Evolutionary conservation across 2,888 invertebrate species (phyloP).

Genomic region (Liodrosophila aerea): DNA sequence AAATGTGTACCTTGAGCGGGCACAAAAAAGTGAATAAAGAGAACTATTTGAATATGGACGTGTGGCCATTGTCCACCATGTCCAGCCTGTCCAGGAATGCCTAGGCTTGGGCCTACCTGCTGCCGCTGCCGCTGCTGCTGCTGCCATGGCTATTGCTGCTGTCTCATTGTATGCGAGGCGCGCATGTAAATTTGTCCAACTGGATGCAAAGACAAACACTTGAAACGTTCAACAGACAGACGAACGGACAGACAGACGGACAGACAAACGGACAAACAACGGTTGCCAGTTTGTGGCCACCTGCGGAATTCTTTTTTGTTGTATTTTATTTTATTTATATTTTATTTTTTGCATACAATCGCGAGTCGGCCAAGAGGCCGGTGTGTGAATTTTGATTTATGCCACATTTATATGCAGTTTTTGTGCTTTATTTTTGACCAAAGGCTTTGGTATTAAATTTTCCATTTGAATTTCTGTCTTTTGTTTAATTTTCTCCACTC

Average conservation of each 20-base stretch:
- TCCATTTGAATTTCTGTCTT: conserved; percentile 13
- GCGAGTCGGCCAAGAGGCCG: conserved; percentile 29
- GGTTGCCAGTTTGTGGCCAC: conserved; percentile 61
- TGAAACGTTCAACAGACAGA: conserved; percentile 51
- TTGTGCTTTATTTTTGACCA: conserved; percentile 29
- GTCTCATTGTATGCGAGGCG: conserved; percentile 63
- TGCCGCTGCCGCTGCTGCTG: conserved; percentile 15
- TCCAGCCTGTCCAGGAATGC: conserved; percentile 22
- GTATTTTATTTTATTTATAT: conserved; percentile 24
- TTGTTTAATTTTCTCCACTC: neutral
- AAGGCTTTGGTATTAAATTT: conserved; percentile 32
- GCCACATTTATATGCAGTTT: conserved; percentile 51
- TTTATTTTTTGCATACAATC: conserved; percentile 70
- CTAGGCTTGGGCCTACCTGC: conserved; percentile 37
- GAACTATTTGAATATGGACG: conserved; percentile 74
- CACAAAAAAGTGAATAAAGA: conserved; percentile 17
- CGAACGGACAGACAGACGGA: conserved; percentile 31
- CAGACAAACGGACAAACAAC: conserved; percentile 24
- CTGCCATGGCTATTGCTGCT: no score
- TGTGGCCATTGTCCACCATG: conserved; percentile 61
- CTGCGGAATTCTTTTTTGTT: conserved; percentile 69
- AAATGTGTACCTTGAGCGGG: conserved; percentile 39
- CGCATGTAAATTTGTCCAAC: conserved; percentile 76
- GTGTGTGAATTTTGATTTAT: conserved; percentile 69
- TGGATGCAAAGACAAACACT: conserved; percentile 73